phyloP scores from a whole-genome alignment of 2,888 invertebrate species.

The Dicranocentrus wangi region DNA sequence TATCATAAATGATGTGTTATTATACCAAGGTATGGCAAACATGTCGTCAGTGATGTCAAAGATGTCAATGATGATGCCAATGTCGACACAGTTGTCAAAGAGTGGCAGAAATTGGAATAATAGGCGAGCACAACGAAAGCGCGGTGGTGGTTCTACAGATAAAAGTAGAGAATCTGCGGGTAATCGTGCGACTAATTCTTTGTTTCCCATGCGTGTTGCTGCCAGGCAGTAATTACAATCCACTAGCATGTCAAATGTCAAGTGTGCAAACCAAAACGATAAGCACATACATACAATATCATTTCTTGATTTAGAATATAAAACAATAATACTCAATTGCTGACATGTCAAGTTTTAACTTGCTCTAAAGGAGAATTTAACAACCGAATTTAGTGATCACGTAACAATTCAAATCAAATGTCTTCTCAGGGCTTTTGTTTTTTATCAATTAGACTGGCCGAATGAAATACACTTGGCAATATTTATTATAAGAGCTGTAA shows the following conservation, averaged over 20 bases:
- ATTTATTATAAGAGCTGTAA: background rate
- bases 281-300: too few relatives aligned
- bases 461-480: too few relatives aligned
- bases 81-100: conserved; percentile 43
- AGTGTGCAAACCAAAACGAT: too few relatives aligned
- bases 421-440: conserved; percentile 26
- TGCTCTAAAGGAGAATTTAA: conserved; percentile 4
- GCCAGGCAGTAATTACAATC: conserved; percentile 27
- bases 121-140: conserved; percentile 39
- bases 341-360: too few relatives aligned
- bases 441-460: too few relatives aligned
- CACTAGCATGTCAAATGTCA: too few relatives aligned
- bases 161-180: too few relatives aligned
- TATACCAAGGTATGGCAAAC: background rate
- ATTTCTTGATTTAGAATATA: too few relatives aligned
- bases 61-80: conserved; percentile 51
- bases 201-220: conserved; percentile 41
- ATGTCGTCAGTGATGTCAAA: conserved; percentile 18
- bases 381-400: background rate
- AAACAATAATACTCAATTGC: too few relatives aligned
- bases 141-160: conserved; percentile 4
- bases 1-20: background rate
- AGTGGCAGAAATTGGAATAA: conserved; percentile 61
- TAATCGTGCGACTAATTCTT: conserved; percentile 17
- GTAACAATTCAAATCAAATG: background rate